Evolutionary conservation across 2,888 invertebrate species (phyloP), one percentile per base, ranked within the genome.

Genomic region (Chrysina gloriosa): DNA sequence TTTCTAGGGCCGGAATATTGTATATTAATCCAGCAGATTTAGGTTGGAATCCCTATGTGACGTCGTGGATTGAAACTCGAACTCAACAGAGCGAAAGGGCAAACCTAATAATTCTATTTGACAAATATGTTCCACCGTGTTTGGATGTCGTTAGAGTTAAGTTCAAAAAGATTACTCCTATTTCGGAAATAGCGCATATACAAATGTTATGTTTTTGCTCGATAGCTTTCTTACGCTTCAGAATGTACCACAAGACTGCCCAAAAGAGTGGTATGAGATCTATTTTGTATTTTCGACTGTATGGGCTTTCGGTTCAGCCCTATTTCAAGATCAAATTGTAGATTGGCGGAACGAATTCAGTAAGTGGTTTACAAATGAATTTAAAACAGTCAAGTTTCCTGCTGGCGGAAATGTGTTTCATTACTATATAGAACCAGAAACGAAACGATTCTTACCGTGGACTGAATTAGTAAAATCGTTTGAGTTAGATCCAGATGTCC

Each of bases 301-400:
- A 21, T 97, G 97, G 97, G 95, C 96, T 0, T 98, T 97, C 79
- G 97, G 97, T 1, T 95, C 97, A 0, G 90, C 92, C 0, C 87
- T 94, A 67, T 96, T 94, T 82, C 95, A 95, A 86, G 97, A 97
- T 84, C 92, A 96, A 85, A 85, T 95, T 42, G 87, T 93, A 2
- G 97, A 97, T 81, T 95, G 96, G 91, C 89, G 97, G 45, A 92
- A 92, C 74, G 97, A 97, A 79, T 97, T 97, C 81, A 94, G 93
- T 79, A 97, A 96, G 82, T 97, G 97, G 97, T 98, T 96, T 88
- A 86, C 89, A 16, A 93, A 91, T 72, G 97, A 97, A 84, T 97
- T 96, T 82, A 97, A 96, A 83, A 87, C 92, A 0, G 89, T 97
- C 23, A 94, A 94, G 82, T 96, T 97, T 83, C 97, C 97, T 0